phyloP scores from a whole-genome alignment of 2,113 vertebrate genomes.

The Potamarius usumacintae region DNA sequence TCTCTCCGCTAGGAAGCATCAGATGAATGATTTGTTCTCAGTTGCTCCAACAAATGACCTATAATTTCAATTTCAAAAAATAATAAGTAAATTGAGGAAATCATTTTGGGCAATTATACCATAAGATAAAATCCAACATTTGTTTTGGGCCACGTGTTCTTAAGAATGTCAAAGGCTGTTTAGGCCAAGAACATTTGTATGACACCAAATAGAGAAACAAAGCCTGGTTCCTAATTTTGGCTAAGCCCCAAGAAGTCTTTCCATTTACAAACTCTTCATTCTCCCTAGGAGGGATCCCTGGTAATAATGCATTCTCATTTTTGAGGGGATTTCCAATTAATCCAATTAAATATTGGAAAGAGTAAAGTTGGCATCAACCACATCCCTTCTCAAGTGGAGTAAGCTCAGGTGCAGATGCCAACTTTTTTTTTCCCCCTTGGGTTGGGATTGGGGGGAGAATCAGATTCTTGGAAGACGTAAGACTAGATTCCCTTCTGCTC shows the following conservation, averaged over 20 bases:
- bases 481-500: slow-evolving; percentile 3
- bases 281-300: background rate
- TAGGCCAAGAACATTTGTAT: background rate
- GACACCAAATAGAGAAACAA: background rate
- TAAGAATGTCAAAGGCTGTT: background rate
- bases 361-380: background rate
- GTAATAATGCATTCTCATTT: slow-evolving; percentile 9
- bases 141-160: background rate
- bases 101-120: background rate
- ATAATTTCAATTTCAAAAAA: background rate
- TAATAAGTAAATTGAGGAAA: background rate
- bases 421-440: background rate
- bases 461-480: slow-evolving; percentile 2
- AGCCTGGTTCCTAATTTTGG: background rate
- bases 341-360: slow-evolving; percentile 33
- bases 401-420: slow-evolving; percentile 12
- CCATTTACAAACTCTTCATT: background rate
- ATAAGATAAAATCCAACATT: slow-evolving; percentile 27
- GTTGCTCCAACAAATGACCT: background rate
- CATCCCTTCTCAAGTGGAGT: background rate
- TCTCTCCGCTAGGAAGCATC: background rate
- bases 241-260: background rate
- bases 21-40: background rate
- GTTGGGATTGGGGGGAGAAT: background rate
- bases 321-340: slow-evolving; percentile 19